Percentiles rank a stretch among this genome's conserved stretches.
Conservation (phyloP, 2,888 invertebrate genomes). For the Epistrophella euchroma region DNA sequence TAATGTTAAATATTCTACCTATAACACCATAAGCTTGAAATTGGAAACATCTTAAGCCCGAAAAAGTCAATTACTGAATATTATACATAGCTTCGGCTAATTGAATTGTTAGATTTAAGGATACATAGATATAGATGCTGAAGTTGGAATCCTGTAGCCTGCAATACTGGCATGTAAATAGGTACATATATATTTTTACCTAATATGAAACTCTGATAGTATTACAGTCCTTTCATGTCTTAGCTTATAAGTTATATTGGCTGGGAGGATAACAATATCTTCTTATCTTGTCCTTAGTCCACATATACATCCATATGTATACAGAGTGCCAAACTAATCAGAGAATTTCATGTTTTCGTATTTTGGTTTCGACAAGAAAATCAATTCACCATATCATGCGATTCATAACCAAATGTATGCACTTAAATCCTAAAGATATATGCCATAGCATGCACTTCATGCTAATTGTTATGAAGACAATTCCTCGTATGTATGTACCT, state of each 20-base stretch:
- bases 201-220: background rate
- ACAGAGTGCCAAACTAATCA: conserved; percentile 43
- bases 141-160: background rate
- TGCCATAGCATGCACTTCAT: background rate
- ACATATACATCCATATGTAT: no score
- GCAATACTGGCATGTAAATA: background rate
- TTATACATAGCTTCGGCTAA: conserved; percentile 38
- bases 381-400: conserved; percentile 41
- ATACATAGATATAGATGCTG: background rate
- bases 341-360: conserved; percentile 45
- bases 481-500: no score
- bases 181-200: background rate
- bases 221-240: background rate
- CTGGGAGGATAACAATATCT: conserved; percentile 11
- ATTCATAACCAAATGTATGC: conserved; percentile 25
- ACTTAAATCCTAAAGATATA: background rate
- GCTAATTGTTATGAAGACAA: conserved; percentile 5
- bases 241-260: conserved; percentile 2
- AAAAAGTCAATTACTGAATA: conserved; percentile 53
- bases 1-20: background rate
- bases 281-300: background rate
- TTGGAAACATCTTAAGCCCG: conserved; percentile 20
- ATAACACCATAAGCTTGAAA: conserved; percentile 34
- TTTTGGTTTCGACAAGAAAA: conserved; percentile 45
- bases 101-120: conserved; percentile 50